These are phyloP conservation scores for Trochalopteron elliotii DNA, from an alignment of 2,113 vertebrate genomes.

Conservation along the genomic window DNA sequence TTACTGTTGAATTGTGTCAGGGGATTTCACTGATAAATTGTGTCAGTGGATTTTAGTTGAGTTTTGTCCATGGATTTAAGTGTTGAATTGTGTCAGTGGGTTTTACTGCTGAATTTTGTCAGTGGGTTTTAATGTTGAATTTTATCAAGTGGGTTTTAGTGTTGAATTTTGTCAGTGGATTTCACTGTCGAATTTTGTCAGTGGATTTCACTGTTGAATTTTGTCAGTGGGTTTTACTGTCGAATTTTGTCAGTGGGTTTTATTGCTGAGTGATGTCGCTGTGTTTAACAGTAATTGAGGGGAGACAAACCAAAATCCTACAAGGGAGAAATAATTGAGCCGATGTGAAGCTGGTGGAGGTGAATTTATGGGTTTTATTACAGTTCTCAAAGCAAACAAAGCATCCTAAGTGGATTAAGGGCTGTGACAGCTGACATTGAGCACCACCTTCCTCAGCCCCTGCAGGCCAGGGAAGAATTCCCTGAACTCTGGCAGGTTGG, in stretches of 20 bases:
- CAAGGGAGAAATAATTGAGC: not conserved
- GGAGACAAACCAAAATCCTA: not conserved
- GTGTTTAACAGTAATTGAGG: not conserved
- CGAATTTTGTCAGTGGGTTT: not conserved
- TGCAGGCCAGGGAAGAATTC: not conserved
- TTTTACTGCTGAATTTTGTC: not conserved
- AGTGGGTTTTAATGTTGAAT: not conserved
- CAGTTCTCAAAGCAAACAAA: not conserved
- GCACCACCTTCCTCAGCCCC: not conserved
- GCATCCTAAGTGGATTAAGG: not conserved
- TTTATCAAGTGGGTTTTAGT: not conserved
- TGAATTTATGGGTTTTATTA: not conserved
- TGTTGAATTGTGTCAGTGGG: not conserved
- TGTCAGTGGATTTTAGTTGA: not conserved
- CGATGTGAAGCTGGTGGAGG: not conserved
- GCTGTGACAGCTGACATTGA: not conserved
- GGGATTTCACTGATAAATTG: accelerated
- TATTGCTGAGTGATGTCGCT: not conserved
- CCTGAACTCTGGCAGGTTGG: accelerated
- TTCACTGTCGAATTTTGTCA: not conserved
- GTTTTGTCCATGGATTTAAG: accelerated
- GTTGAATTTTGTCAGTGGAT: not conserved
- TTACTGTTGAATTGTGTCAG: not conserved
- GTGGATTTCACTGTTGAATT: no score
- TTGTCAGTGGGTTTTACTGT: no score